Conservation (phyloP, 2,797 vertebrate species). For the Ispidina lecontei region DNA sequence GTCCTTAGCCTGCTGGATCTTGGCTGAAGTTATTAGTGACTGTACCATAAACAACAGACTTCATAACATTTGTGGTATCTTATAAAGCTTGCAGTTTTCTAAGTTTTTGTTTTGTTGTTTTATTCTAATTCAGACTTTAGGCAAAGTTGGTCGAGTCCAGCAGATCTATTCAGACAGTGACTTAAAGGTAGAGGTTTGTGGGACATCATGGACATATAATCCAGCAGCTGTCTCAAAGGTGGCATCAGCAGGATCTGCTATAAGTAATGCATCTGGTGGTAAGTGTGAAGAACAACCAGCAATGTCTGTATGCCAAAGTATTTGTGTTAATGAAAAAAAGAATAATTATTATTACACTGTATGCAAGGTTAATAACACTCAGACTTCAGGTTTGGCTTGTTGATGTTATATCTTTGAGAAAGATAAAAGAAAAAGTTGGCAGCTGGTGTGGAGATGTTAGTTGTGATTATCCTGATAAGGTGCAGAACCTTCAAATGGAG, state of each 20-base stretch:
- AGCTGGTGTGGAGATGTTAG: background rate
- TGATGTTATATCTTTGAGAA: background rate
- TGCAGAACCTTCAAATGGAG: background rate
- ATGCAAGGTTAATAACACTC: background rate
- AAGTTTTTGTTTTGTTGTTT: background rate
- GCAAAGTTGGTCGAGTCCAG: conserved; percentile 97
- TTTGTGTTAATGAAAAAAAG: background rate
- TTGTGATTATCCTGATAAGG: background rate
- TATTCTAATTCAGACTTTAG: conserved; percentile 87
- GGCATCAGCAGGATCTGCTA: conserved; percentile 93
- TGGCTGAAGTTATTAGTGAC: background rate
- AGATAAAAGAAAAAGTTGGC: background rate
- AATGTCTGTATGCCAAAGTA: background rate
- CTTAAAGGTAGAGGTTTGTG: conserved; percentile 98
- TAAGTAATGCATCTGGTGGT: conserved; percentile 98
- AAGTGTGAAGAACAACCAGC: conserved; percentile 50
- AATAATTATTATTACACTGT: background rate
- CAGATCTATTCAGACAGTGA: conserved; percentile 99
- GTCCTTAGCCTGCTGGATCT: background rate
- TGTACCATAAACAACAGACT: background rate
- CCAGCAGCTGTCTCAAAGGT: conserved; percentile 98
- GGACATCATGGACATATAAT: conserved; percentile 99
- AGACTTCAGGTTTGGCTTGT: background rate
- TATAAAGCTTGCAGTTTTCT: background rate
- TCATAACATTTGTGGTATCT: background rate